phyloP scores from a whole-genome alignment of 35 echinoderm and acorn worm species.

The Holothuria glaberrima region DNA sequence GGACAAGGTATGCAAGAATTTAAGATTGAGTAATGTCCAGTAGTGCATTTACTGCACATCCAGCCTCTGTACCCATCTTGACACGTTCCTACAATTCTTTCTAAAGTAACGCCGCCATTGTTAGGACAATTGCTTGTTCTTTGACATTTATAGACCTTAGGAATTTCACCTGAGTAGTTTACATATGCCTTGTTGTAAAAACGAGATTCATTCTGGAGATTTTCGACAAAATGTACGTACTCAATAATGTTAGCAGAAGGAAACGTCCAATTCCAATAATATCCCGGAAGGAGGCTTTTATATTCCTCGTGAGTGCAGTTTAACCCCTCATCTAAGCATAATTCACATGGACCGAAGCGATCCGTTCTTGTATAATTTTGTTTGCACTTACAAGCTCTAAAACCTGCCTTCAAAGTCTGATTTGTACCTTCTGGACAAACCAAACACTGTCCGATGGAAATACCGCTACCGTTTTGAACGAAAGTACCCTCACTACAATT shows the following conservation, averaged over 20 bases:
- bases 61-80: neutral
- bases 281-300: neutral
- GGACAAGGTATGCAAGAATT: no score
- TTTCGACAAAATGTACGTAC: neutral
- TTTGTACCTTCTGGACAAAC: no score
- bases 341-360: no score
- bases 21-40: neutral
- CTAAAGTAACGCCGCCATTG: neutral
- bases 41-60: slow-evolving; percentile 7
- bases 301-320: neutral
- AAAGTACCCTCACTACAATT: slow-evolving; percentile 12
- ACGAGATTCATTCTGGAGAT: neutral
- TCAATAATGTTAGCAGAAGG: neutral
- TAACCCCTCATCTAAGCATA: no score
- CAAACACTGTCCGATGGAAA: neutral
- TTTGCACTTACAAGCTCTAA: slow-evolving; percentile 7
- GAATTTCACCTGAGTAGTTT: no score
- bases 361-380: no score
- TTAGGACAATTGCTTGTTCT: neutral
- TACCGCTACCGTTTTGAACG: neutral
- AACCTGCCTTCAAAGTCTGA: neutral
- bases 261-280: no score
- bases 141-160: slow-evolving; percentile 13
- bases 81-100: no score
- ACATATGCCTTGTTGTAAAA: neutral